phyloP scores from a whole-genome alignment of 2,797 vertebrate species.

The Borostomias antarcticus region DNA sequence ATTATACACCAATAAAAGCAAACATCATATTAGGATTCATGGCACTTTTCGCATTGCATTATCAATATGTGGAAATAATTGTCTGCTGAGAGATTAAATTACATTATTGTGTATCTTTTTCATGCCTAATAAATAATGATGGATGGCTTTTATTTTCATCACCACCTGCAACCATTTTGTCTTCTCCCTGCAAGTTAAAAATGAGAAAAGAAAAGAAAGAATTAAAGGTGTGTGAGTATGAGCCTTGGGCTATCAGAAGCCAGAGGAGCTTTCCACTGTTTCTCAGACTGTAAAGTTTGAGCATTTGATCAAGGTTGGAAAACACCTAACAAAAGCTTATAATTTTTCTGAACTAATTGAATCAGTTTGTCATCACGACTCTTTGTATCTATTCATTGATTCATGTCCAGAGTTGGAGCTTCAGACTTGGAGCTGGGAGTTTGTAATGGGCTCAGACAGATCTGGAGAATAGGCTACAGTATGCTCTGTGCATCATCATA shows the following conservation, averaged over 20 bases:
- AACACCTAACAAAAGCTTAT: constrained; percentile 50
- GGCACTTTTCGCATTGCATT: constrained; percentile 99
- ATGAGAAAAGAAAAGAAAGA: constrained; percentile 89
- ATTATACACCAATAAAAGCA: constrained; percentile 97
- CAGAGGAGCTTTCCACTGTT: constrained; percentile 64
- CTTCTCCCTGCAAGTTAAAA: constrained; percentile 93
- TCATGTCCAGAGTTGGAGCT: constrained; percentile 25
- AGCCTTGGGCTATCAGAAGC: constrained; percentile 77
- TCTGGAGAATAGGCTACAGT: not conserved
- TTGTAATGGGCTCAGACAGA: not conserved
- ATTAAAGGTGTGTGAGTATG: constrained; percentile 86
- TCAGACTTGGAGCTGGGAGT: constrained; percentile 6
- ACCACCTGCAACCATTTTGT: constrained; percentile 99
- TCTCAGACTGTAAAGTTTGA: constrained; percentile 61
- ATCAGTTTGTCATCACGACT: constrained; percentile 65
- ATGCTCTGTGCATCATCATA: not conserved
- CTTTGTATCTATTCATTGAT: constrained; percentile 51
- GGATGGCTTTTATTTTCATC: constrained; percentile 99
- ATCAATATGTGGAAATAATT: constrained; percentile 99
- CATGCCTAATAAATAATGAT: constrained; percentile 99
- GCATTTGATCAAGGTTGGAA: constrained; percentile 45
- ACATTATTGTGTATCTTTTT: constrained; percentile 99
- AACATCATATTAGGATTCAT: constrained; percentile 99
- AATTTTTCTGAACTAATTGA: constrained; percentile 51
- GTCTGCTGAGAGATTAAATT: constrained; percentile 99